Conservation (phyloP, 2,797 vertebrate species). For the Schizopygopsis pylzovi region DNA sequence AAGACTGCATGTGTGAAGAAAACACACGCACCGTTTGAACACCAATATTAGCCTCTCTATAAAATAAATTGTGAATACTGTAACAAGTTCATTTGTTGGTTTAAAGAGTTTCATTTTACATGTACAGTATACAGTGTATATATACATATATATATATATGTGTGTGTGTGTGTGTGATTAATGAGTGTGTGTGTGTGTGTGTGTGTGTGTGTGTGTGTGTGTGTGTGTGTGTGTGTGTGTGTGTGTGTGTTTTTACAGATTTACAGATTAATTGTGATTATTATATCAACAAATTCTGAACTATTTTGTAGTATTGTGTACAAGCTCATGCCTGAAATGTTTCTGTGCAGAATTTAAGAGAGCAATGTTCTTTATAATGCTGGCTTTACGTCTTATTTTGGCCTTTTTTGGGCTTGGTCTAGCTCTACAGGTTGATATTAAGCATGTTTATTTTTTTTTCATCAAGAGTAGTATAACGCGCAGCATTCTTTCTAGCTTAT, state of each 20-base stretch:
- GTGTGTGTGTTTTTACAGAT: too few relatives aligned
- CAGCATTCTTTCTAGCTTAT: slow-evolving; percentile 38
- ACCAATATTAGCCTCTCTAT: neutral
- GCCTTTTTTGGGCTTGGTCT: slow-evolving; percentile 33
- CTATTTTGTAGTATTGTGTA: neutral
- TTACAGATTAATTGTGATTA: neutral
- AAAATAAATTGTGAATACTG: neutral
- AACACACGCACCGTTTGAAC: neutral
- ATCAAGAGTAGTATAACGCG: neutral
- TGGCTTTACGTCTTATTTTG: slow-evolving; percentile 16
- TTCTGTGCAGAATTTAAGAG: neutral
- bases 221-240: too few relatives aligned
- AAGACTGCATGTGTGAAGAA: neutral
- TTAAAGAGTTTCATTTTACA: neutral
- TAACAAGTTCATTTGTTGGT: neutral
- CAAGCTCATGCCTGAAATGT: neutral
- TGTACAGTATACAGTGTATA: neutral
- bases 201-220: too few relatives aligned
- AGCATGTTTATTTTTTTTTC: slow-evolving; percentile 15
- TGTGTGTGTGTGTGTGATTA: too few relatives aligned
- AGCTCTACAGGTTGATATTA: slow-evolving; percentile 19
- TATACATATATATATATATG: too few relatives aligned
- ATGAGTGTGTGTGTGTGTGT: too few relatives aligned
- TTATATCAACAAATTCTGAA: neutral
- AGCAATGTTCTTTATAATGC: slow-evolving; percentile 1